Evolutionary conservation across 35 echinoderm and acorn worm genomes (phyloP), one percentile per base, ranked within the genome.

Genomic region (Chiridota heheva): DNA sequence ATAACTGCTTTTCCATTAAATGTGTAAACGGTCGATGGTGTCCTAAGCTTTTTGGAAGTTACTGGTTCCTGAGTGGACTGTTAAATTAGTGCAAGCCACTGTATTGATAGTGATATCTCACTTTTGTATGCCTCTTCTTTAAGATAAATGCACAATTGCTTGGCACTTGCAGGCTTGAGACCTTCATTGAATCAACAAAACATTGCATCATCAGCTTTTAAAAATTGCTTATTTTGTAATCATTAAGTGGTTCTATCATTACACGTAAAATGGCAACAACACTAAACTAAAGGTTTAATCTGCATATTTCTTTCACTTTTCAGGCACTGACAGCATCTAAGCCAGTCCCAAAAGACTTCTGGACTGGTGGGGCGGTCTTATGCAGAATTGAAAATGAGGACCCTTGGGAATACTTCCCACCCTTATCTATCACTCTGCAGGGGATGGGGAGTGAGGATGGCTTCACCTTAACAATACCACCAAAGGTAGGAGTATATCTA

Each of bases 371-470:
- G 2, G 60, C 31, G 27, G 8, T 96, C 20, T 80, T 96, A 39
- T 90, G 92, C 61, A 32, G 77, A 51, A 44, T 45, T 40, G 42
- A 44, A 16, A 30, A 48, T 15, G 58, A 31, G 8, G 58, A 83
- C n/a, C 82, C 86, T 39, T 96, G 69, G 72, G 41, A 89, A 29
- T 75, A 48, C 44, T 96, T 90, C 41, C 92, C 92, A 28, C 86
- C 76, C 7, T 57, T 96, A 37, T 70, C 76, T 20, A 77, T 96
- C 35, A 40, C 64, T 32, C 69, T 96, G 17, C 67, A 86, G 60
- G 66, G 72, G 2, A 77, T 73, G 26, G 42, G 35, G 1, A 20
- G 37, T 44, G 82, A 65, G 15, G 29, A 85, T 36, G 83, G 48
- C 18, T 96, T 86, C 57, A 85, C 63, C 39, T 64, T 96, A 42